These are phyloP conservation scores for Ephialtes manifestator DNA, from an alignment of 2,888 invertebrate genomes.

Conservation along the genomic window DNA sequence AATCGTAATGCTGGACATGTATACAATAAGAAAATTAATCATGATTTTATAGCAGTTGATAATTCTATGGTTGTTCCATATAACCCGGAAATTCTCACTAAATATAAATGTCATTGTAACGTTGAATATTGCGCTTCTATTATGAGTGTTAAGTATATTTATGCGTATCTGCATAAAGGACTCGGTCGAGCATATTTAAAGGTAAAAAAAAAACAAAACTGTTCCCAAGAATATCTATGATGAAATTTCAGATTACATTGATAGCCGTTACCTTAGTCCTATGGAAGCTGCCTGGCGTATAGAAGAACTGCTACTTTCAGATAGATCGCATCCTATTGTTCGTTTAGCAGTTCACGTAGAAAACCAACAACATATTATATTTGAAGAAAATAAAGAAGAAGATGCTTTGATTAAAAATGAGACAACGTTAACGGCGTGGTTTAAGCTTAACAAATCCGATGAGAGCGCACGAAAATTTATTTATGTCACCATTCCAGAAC, in stretches of 20 bases:
- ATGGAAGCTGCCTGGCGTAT: slow-evolving; percentile 71
- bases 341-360: no score
- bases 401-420: slow-evolving; percentile 9
- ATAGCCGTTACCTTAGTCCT: no score
- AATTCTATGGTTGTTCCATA: no score
- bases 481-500: slow-evolving; percentile 28
- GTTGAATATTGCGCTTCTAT: no score
- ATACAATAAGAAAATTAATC: slow-evolving; percentile 59
- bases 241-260: slow-evolving; percentile 56
- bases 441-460: slow-evolving; percentile 52
- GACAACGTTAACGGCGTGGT: slow-evolving; percentile 62
- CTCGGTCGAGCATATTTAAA: slow-evolving; percentile 53
- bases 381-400: slow-evolving; percentile 53
- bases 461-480: slow-evolving; percentile 10
- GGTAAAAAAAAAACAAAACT: neutral
- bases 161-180: slow-evolving; percentile 67
- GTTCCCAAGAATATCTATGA: slow-evolving; percentile 10
- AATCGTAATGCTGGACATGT: slow-evolving; percentile 32
- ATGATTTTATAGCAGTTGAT: no score
- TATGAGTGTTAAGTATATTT: no score
- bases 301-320: slow-evolving; percentile 65
- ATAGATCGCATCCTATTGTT: slow-evolving; percentile 65
- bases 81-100: no score
- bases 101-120: no score
- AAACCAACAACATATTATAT: slow-evolving; percentile 63